A percentile compares a stretch with the other conserved stretches of the same genome.
These are phyloP conservation scores for Rhabdornis inornatus DNA, from an alignment of 2,113 vertebrate species.

Conservation along the genomic window DNA sequence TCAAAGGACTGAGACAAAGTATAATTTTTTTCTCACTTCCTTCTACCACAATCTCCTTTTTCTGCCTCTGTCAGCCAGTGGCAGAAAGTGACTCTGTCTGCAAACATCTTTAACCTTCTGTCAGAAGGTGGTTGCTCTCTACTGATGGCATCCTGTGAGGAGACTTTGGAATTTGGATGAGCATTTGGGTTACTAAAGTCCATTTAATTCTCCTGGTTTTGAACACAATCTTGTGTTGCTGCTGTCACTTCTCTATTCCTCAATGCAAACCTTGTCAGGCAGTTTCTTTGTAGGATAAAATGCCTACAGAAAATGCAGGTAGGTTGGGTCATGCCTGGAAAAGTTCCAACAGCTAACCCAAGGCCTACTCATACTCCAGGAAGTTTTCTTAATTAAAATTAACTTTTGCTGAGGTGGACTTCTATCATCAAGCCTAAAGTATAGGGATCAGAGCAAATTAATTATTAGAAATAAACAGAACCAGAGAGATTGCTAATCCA, in stretches of 20 bases:
- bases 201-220: not conserved
- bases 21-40: slow-evolving; percentile 14
- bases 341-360: not conserved
- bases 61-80: not conserved
- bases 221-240: not conserved
- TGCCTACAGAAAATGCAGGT: not conserved
- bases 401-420: not conserved
- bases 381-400: not conserved
- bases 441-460: not conserved
- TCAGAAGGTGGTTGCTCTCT: not conserved
- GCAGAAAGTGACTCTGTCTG: not conserved
- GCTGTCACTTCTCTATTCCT: not conserved
- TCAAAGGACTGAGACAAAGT: not conserved
- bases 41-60: not conserved
- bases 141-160: not conserved
- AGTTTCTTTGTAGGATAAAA: not conserved
- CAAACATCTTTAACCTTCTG: not conserved
- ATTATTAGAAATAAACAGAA: not conserved
- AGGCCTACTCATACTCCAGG: not conserved
- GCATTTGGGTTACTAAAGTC: not conserved
- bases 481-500: not conserved
- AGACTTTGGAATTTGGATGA: not conserved
- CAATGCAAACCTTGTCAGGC: not conserved
- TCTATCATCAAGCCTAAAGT: not conserved
- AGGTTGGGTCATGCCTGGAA: not conserved